Evolutionary conservation across 2,888 invertebrate genomes (phyloP), one percentile per base, ranked within the genome.

Genomic region (Dione vanillae): DNA sequence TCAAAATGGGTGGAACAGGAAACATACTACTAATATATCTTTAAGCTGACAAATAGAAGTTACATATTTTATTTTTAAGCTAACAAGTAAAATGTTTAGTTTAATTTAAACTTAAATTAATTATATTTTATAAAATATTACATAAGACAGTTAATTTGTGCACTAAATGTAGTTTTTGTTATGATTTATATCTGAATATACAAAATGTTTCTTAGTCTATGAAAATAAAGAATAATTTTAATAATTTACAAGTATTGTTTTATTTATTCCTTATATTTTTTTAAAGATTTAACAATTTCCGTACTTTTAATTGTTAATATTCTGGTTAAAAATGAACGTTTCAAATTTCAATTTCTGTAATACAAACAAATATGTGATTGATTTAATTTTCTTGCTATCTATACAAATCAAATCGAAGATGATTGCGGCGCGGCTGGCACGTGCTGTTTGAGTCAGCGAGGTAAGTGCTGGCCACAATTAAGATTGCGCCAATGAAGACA

Each of bases 1-100:
- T 95, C 95, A 0, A 94, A 95, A 74, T 97, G 96, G 95, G 90
- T 96, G 37, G 96, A 96, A 82, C 83, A 91, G 73, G 96, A 97
- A 86, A 96, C 96, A 58, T 97, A 96, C 82, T 97, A 96, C 81
- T 96, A 83, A 88, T 11, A 49, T 58, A 61, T 70, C 65, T 45
- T 27, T 70, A 59, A 66, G 51, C 20, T 51, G 27, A 66, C 6
- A 51, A 52, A 6, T 35, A 10, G 49, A 52, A 51, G 41, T 52
- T 27, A 27, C 27, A 5, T 27, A 61, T 70, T 70, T 45, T 27
- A 61, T 45, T 43, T 61, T 9, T 70, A 59, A 66, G 51, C 20
- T 51, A 40, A 66, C 6, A 51, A 52, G 11, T 19, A 10, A 52
- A 51, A 47, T 52, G 12, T 62, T 61, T 67, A 47, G 49, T 67